Percentiles rank a stretch among this genome's conserved stretches.
phyloP scores from a whole-genome alignment of 2,797 vertebrate species.

The Perodicticus potto region DNA sequence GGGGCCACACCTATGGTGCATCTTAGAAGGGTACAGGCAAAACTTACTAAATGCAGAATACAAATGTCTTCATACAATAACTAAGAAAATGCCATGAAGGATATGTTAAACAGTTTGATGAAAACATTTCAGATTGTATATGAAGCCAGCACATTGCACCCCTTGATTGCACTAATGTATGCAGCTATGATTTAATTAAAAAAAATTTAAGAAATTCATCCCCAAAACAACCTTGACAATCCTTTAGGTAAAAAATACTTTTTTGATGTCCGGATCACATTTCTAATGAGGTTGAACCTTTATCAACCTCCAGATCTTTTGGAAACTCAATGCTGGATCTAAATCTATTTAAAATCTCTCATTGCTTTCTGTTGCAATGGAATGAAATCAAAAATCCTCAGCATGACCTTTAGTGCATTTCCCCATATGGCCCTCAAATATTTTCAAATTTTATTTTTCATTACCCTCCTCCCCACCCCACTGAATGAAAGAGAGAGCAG shows the following conservation, averaged over 20 bases:
- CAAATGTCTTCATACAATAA: no score
- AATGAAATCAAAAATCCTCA: constrained; percentile 46
- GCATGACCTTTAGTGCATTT: not conserved
- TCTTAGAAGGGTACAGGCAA: no score
- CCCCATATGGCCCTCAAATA: not conserved
- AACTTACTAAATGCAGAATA: no score
- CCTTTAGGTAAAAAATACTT: constrained; percentile 52
- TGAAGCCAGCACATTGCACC: no score
- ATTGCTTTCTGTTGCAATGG: not conserved
- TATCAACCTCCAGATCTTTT: not conserved
- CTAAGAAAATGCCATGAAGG: no score
- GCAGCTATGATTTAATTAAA: no score
- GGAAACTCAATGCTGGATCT: constrained; percentile 1
- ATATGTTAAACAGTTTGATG: no score
- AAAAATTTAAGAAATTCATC: constrained; percentile 48
- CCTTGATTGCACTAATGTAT: no score
- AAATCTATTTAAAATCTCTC: constrained; percentile 26
- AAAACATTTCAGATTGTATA: no score
- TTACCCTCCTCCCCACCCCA: not conserved
- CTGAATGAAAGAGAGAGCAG: not conserved
- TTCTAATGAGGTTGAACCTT: constrained; percentile 1
- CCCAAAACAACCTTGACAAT: constrained; percentile 32
- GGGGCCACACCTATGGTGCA: no score
- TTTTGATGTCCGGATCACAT: constrained; percentile 48
- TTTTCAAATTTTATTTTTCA: constrained; percentile 19